Evolutionary conservation across 2,113 vertebrate species (phyloP).

Genomic region (Forbesichthys agassizii): DNA sequence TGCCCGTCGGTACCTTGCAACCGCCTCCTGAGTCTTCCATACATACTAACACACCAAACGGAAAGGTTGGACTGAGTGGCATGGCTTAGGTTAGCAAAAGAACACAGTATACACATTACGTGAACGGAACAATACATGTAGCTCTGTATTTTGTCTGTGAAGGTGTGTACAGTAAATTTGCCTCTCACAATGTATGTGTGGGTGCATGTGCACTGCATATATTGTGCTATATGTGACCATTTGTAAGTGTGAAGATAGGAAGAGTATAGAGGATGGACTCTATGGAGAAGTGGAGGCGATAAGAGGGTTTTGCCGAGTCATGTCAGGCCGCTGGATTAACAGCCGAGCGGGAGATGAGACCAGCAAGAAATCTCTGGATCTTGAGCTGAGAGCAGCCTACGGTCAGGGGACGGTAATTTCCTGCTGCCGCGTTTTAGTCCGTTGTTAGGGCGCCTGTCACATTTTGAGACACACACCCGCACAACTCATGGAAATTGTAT

Average conservation of each 20-base stretch:
- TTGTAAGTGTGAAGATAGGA: neutral
- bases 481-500: too few relatives aligned
- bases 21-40: too few relatives aligned
- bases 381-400: slow-evolving; percentile 39
- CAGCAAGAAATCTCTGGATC: slow-evolving; percentile 57
- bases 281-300: slow-evolving; percentile 14
- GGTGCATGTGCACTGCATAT: neutral
- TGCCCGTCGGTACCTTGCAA: too few relatives aligned
- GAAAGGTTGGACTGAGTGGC: too few relatives aligned
- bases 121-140: too few relatives aligned
- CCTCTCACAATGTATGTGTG: neutral
- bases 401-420: slow-evolving; percentile 49
- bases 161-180: neutral
- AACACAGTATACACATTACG: too few relatives aligned
- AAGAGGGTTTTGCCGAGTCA: slow-evolving; percentile 38
- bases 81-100: too few relatives aligned
- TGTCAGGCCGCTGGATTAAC: slow-evolving; percentile 40
- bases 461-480: neutral
- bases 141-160: too few relatives aligned
- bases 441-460: slow-evolving; percentile 27
- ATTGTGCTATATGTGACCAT: neutral
- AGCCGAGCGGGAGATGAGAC: slow-evolving; percentile 46
- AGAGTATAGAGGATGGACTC: neutral
- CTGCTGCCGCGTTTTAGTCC: slow-evolving; percentile 34
- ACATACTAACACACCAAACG: too few relatives aligned